Percentiles rank a stretch among this genome's conserved stretches.
Conservation (phyloP, 2,113 vertebrate species). For the Felis chaus region DNA sequence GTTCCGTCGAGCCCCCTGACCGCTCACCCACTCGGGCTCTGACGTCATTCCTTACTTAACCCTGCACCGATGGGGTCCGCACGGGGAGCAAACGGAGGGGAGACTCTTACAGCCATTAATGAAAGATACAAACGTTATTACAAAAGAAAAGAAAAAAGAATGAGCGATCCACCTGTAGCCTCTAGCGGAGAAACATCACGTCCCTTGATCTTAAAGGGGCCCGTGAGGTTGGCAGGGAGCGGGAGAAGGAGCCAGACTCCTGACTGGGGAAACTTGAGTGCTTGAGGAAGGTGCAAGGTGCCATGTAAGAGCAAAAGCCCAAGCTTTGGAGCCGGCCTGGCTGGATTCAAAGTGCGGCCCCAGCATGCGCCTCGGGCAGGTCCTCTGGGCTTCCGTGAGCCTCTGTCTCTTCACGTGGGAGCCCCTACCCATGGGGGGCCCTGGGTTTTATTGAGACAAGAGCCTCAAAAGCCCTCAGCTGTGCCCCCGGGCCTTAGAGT, state of each 20-base stretch:
- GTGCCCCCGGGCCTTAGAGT: accelerated
- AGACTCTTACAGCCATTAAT: not conserved
- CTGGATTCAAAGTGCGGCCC: not conserved
- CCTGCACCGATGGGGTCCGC: accelerated
- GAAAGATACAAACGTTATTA: not conserved
- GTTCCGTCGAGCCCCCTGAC: not conserved
- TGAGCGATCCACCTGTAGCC: not conserved
- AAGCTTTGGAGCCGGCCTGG: not conserved
- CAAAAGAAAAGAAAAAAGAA: not conserved
- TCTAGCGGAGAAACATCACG: not conserved
- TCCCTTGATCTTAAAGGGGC: not conserved
- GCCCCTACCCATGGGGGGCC: too few species aligned
- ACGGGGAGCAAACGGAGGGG: not conserved
- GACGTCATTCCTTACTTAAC: not conserved
- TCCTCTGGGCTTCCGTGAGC: not conserved
- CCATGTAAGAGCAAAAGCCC: accelerated
- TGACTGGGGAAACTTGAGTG: not conserved
- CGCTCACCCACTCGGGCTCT: not conserved
- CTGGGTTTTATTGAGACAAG: not conserved
- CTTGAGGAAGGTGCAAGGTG: not conserved
- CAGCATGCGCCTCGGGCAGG: accelerated
- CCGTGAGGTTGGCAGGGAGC: not conserved
- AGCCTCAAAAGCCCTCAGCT: not conserved
- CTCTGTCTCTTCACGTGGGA: not conserved
- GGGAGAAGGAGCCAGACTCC: accelerated